phyloP scores from a whole-genome alignment of 2,113 vertebrate species.

The Chamaetylas fuelleborni region DNA sequence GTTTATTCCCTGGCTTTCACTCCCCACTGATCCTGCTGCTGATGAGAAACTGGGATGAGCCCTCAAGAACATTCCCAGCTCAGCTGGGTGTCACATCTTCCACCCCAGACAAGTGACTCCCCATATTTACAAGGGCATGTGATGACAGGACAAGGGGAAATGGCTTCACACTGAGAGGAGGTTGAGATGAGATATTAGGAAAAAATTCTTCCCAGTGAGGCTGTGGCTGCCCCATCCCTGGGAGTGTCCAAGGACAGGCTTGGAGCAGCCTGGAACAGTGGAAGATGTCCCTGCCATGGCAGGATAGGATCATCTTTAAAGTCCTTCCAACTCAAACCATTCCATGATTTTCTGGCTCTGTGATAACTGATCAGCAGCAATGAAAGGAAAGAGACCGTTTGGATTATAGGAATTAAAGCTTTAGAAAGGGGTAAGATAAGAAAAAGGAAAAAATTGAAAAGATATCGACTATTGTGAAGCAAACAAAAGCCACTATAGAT shows the following conservation, averaged over 20 bases:
- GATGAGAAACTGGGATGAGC: accelerated
- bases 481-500: conserved; percentile 13
- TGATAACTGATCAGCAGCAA: neutral
- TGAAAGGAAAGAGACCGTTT: neutral
- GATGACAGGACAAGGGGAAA: neutral
- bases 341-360: neutral
- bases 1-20: neutral
- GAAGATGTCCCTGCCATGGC: neutral
- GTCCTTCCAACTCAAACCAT: neutral
- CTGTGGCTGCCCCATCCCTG: neutral
- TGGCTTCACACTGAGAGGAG: neutral
- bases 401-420: neutral
- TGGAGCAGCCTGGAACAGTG: neutral
- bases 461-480: neutral
- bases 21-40: accelerated
- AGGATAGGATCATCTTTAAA: neutral
- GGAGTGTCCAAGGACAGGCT: neutral
- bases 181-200: neutral
- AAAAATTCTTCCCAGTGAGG: neutral
- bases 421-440: neutral
- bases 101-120: neutral
- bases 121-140: neutral
- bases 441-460: neutral
- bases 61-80: accelerated
- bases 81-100: neutral